Evolutionary conservation across 2,888 invertebrate species (phyloP).

Genomic region (Cataglyphis altisquamis): DNA sequence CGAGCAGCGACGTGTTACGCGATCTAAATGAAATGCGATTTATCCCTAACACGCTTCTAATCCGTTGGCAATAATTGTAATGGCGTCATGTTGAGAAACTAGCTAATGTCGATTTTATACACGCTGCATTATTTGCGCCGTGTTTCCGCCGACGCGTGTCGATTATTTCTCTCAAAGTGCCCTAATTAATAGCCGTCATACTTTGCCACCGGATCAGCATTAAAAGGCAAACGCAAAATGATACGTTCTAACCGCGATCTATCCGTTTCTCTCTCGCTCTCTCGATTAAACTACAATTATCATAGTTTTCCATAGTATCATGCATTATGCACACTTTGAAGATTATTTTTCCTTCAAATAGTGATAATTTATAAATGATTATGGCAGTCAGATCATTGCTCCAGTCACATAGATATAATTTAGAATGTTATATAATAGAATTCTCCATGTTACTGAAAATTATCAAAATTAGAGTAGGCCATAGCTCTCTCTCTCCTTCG

Average conservation of each 20-base stretch:
- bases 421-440: background rate
- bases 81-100: slow-evolving; percentile 41
- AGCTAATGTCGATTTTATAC: background rate
- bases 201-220: slow-evolving; percentile 18
- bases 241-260: background rate
- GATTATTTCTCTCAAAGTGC: slow-evolving; percentile 13
- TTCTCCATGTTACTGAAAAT: background rate
- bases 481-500: too few species aligned
- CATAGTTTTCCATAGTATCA: background rate
- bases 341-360: slow-evolving; percentile 10
- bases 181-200: slow-evolving; percentile 38
- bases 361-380: slow-evolving; percentile 25
- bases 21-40: slow-evolving; percentile 54
- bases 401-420: too few species aligned
- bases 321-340: background rate
- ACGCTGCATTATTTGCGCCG: slow-evolving; percentile 13
- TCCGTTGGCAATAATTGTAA: slow-evolving; percentile 30
- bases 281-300: slow-evolving; percentile 30
- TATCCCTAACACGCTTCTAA: slow-evolving; percentile 33
- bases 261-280: background rate
- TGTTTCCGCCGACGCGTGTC: slow-evolving; percentile 19
- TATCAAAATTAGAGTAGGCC: background rate
- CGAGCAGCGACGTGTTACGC: slow-evolving; percentile 26
- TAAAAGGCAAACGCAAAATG: slow-evolving; percentile 4
- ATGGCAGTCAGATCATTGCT: background rate